Conservation (phyloP, 2,113 vertebrate species). For the Pogonocichla stellata region DNA sequence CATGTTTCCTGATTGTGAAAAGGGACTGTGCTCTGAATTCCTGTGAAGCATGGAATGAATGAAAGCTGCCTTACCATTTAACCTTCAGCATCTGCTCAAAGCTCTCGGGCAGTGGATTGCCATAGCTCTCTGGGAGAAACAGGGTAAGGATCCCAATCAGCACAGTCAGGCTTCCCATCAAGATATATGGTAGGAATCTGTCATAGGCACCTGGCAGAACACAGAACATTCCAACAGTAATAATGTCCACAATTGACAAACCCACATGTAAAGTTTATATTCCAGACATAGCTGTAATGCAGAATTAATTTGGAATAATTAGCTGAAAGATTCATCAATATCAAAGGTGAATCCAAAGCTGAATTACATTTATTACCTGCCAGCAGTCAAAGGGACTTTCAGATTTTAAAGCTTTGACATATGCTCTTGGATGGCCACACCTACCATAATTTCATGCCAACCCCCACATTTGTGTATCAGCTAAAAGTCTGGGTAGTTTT, state of each 20-base stretch:
- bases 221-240: neutral
- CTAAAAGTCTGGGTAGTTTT: neutral
- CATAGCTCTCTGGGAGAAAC: conserved; percentile 81
- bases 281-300: neutral
- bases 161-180: conserved; percentile 85
- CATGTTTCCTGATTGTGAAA: neutral
- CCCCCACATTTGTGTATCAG: rapidly evolving
- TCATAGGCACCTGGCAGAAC: conserved; percentile 77
- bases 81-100: conserved; percentile 83
- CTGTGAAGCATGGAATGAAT: neutral
- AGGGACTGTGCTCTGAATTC: neutral
- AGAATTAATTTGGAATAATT: neutral
- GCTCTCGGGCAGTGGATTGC: conserved; percentile 80
- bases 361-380: neutral
- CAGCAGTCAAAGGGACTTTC: neutral
- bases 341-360: neutral
- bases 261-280: neutral
- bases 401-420: neutral
- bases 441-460: neutral
- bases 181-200: conserved; percentile 80
- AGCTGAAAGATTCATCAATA: neutral
- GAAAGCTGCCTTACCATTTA: conserved; percentile 75
- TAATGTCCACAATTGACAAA: neutral
- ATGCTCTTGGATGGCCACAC: neutral
- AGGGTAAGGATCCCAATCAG: conserved; percentile 78